A percentile compares a stretch with the other conserved stretches of the same genome.
Conservation (phyloP, 2,888 invertebrate genomes). For the Baccha elongata region DNA sequence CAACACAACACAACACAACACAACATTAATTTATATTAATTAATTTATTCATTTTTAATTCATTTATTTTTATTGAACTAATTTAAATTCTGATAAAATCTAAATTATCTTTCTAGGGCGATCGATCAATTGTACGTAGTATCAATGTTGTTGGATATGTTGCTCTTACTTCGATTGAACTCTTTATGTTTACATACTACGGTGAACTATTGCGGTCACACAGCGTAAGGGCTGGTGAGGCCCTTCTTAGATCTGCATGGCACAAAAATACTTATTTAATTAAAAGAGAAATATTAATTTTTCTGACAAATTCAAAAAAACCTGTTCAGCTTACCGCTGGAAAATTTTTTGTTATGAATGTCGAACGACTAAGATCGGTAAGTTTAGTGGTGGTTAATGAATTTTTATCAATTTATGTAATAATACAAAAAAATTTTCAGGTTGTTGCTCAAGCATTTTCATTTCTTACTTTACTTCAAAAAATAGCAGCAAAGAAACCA, state of each 20-base stretch:
- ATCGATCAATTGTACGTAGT: constrained; percentile 75
- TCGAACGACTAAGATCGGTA: constrained; percentile 78
- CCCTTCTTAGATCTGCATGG: constrained; percentile 79
- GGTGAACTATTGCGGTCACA: constrained; percentile 78
- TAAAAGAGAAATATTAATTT: constrained; percentile 78
- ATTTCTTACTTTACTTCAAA: constrained; percentile 79
- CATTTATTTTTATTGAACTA: no score
- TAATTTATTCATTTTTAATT: no score
- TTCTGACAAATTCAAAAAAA: constrained; percentile 77
- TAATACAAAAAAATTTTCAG: constrained; percentile 45
- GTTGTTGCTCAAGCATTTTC: constrained; percentile 80
- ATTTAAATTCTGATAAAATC: no score
- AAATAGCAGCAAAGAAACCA: constrained; percentile 78
- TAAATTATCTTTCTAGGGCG: constrained; percentile 53
- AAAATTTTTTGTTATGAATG: constrained; percentile 80
- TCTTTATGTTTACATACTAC: constrained; percentile 80
- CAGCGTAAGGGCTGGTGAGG: constrained; percentile 78
- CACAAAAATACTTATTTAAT: constrained; percentile 76
- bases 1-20: no score
- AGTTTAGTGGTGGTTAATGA: background rate
- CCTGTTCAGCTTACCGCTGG: constrained; percentile 79
- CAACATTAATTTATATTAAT: no score
- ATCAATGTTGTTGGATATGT: constrained; percentile 79
- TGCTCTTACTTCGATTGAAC: constrained; percentile 77
- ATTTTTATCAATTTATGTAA: background rate